These are phyloP conservation scores for Ceratina japonica DNA, from an alignment of 1,140 invertebrate species.

Conservation along the genomic window DNA sequence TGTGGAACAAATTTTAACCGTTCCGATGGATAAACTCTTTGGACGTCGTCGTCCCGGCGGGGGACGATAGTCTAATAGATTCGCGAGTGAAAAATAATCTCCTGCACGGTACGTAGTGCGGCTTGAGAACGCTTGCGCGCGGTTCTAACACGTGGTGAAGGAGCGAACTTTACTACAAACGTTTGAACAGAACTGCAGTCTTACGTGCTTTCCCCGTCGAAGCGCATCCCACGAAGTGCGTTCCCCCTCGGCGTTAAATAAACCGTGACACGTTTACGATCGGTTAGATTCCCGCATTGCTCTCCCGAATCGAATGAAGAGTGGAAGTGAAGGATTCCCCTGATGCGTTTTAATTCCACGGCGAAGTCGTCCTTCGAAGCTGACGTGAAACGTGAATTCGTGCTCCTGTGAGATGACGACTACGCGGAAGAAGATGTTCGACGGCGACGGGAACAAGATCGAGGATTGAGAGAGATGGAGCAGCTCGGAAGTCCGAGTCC, in stretches of 20 bases:
- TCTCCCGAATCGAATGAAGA: too few relatives aligned
- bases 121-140: constrained; percentile 66
- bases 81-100: background rate
- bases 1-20: background rate
- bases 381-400: background rate
- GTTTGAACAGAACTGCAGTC: constrained; percentile 63
- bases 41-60: too few relatives aligned
- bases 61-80: background rate
- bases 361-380: background rate
- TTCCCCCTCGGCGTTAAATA: background rate
- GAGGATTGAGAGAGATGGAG: background rate
- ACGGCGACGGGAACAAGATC: background rate
- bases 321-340: too few relatives aligned
- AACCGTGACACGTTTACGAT: background rate
- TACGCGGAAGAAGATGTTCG: background rate
- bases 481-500: too few relatives aligned
- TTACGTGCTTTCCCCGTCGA: constrained; percentile 58
- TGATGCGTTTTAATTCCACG: background rate
- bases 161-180: constrained; percentile 58
- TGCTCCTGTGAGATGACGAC: background rate
- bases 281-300: too few relatives aligned
- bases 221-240: constrained; percentile 23
- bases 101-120: background rate
- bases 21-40: background rate
- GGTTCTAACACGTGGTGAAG: constrained; percentile 68